A percentile compares a stretch with the other conserved stretches of the same genome.
Evolutionary conservation across 2,888 invertebrate species (phyloP).

Genomic region (Ormyrus labotus): DNA sequence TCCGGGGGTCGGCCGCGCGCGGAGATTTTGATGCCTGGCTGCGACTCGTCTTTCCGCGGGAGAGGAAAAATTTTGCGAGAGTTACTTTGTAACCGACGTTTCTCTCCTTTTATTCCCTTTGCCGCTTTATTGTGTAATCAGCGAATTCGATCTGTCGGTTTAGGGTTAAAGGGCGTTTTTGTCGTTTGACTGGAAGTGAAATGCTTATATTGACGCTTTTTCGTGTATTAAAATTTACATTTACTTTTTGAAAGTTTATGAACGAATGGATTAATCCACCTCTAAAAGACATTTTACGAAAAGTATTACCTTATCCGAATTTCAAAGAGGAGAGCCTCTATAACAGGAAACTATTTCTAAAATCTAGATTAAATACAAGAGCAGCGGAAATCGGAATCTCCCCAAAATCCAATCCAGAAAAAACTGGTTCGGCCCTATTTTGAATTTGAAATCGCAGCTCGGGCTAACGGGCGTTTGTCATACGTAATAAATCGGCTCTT

Average conservation of each 20-base stretch:
- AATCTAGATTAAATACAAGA: background rate
- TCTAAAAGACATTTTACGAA: too few relatives aligned
- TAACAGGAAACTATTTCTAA: too few relatives aligned
- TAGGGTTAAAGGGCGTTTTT: background rate
- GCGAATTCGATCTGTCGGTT: slow-evolving; percentile 47
- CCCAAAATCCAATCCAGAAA: background rate
- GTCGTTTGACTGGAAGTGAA: too few relatives aligned
- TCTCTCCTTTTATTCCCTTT: background rate
- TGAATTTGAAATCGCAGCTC: too few relatives aligned
- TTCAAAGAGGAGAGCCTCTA: too few relatives aligned
- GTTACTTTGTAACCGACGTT: background rate
- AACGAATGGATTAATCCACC: too few relatives aligned
- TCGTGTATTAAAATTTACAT: too few relatives aligned
- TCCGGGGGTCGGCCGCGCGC: slow-evolving; percentile 5
- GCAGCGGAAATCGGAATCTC: background rate
- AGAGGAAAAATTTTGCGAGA: slow-evolving; percentile 46
- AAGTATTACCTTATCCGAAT: too few relatives aligned
- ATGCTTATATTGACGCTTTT: too few relatives aligned
- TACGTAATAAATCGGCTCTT: too few relatives aligned
- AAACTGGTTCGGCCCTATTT: background rate
- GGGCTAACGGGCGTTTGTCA: too few relatives aligned
- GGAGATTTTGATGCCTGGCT: slow-evolving; percentile 53
- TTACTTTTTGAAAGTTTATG: too few relatives aligned
- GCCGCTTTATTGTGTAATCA: background rate
- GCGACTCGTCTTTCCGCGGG: slow-evolving; percentile 54